Evolutionary conservation across 2,113 vertebrate genomes (phyloP).

Genomic region (Megaleporinus macrocephalus): DNA sequence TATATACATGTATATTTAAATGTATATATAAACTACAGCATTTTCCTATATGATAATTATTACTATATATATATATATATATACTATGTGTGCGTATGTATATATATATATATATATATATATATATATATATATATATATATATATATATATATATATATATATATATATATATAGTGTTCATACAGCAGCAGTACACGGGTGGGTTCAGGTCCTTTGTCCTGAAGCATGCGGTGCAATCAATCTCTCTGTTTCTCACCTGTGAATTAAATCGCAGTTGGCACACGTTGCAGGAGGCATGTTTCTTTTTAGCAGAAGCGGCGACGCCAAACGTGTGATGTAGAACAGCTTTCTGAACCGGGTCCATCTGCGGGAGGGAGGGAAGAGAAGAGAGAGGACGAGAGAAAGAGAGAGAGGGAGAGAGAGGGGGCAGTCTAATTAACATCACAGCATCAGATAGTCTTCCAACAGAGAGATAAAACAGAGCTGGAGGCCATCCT

Average conservation of each 20-base stretch:
- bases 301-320: conserved; percentile 88
- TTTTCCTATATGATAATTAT: too few species aligned
- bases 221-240: neutral
- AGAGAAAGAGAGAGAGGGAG: conserved; percentile 13
- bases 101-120: too few species aligned
- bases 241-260: conserved; percentile 80
- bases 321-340: conserved; percentile 93
- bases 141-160: too few species aligned
- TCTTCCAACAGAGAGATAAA: conserved; percentile 28
- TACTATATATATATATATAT: too few species aligned
- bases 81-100: too few species aligned
- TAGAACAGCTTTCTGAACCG: conserved; percentile 96
- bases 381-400: conserved; percentile 55
- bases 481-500: conserved; percentile 23
- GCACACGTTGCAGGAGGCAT: conserved; percentile 94
- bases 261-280: conserved; percentile 99
- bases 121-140: too few species aligned
- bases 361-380: conserved; percentile 90
- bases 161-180: too few species aligned
- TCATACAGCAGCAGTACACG: neutral
- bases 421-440: conserved; percentile 67
- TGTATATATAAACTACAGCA: too few species aligned
- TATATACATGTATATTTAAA: too few species aligned
- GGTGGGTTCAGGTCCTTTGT: neutral
- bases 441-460: conserved; percentile 63